These are phyloP conservation scores for Apodemia hepburni DNA, from an alignment of 2,888 invertebrate genomes.

Conservation along the genomic window DNA sequence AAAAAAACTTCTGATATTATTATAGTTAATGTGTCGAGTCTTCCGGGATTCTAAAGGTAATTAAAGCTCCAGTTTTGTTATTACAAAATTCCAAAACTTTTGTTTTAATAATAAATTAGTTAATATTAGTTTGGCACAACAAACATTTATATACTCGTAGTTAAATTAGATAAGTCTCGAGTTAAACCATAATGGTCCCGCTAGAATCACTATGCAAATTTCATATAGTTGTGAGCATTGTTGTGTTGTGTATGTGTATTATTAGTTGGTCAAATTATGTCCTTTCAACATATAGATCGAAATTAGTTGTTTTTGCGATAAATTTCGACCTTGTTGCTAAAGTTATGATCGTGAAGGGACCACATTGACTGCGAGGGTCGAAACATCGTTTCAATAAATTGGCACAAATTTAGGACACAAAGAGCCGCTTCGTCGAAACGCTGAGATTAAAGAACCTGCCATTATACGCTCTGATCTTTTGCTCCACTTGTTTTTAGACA, in stretches of 20 bases:
- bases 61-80: conserved; percentile 67
- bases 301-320: background rate
- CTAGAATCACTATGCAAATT: conserved; percentile 23
- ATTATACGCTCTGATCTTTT: conserved; percentile 1
- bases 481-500: background rate
- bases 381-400: background rate
- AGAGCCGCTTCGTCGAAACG: conserved; percentile 1
- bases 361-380: conserved; percentile 4
- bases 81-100: conserved; percentile 22
- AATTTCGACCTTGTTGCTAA: background rate
- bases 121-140: conserved; percentile 49
- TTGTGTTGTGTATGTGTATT: background rate
- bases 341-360: conserved; percentile 1
- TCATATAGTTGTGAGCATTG: background rate
- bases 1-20: conserved; percentile 19
- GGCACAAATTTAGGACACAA: background rate
- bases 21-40: conserved; percentile 44
- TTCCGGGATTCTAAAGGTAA: conserved; percentile 67
- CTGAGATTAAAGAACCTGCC: background rate
- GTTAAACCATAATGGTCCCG: conserved; percentile 11
- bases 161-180: conserved; percentile 24
- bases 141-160: conserved; percentile 40
- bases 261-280: background rate
- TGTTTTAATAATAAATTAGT: conserved; percentile 26
- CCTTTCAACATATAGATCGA: background rate